Evolutionary conservation across 2,888 invertebrate species (phyloP).

Genomic region (Aphidius colemani): DNA sequence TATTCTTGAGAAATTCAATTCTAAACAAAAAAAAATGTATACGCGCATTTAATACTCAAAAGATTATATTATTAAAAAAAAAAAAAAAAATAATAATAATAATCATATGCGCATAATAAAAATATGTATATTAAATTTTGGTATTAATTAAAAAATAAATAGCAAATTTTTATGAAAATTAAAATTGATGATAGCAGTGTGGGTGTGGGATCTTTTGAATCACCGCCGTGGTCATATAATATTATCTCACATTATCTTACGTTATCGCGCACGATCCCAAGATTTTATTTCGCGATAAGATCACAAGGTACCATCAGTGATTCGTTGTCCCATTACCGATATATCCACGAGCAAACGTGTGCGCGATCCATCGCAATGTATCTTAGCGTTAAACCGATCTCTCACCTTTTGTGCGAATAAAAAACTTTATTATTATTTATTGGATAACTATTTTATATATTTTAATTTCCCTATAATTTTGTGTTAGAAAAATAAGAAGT

Average conservation of each 20-base stretch:
- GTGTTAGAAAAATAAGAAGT: too few relatives aligned
- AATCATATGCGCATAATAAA: neutral
- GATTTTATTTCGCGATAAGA: conserved; percentile 54
- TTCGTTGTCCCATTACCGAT: conserved; percentile 45
- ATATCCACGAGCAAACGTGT: conserved; percentile 23
- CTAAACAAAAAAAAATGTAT: neutral
- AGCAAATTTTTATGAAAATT: neutral
- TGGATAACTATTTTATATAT: neutral
- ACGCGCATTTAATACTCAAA: neutral
- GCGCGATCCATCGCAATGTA: conserved; percentile 26
- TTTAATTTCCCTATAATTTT: too few relatives aligned
- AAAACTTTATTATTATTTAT: neutral
- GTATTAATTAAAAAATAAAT: too few relatives aligned
- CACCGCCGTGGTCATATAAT: conserved; percentile 44
- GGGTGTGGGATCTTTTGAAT: conserved; percentile 51
- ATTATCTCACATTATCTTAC: conserved; percentile 54
- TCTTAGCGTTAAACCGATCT: conserved; percentile 16
- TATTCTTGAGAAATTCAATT: too few relatives aligned
- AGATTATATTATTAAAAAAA: too few relatives aligned
- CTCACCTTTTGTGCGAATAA: conserved; percentile 9
- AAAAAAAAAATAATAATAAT: too few relatives aligned
- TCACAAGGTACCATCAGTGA: conserved; percentile 42
- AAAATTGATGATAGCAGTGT: conserved; percentile 34
- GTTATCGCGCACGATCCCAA: conserved; percentile 56
- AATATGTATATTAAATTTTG: neutral